Evolutionary conservation across 1,140 invertebrate species (phyloP), one percentile per base, ranked within the genome.

Genomic region (Lepidotrigona ventralis): DNA sequence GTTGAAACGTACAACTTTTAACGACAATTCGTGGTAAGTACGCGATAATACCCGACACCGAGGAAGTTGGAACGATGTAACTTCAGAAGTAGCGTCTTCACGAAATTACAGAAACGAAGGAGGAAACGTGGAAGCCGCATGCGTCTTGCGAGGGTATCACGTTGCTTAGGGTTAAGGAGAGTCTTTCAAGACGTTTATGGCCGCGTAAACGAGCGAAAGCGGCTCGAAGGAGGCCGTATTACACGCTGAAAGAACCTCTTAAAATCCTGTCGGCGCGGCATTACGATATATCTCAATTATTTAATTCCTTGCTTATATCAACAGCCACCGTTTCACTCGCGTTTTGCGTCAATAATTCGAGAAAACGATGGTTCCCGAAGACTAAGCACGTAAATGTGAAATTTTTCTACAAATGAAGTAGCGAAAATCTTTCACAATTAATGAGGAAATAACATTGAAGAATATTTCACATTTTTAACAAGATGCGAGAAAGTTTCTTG

Each of bases 231-330:
- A 68, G 70, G 3, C 53, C n/a, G 26, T n/a, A 26, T n/a, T 56
- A 82, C 58, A 39, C 17, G 29, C 9, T 14, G 70, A 46, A 72
- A 82, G 66, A 77, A 63, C 54, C 73, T 78, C 76, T 86, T 87
- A 84, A 89, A 89, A 89, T 87, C 72, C 17, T 82, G 69, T 77
- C 85, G 33, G 46, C 80, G 58, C 66, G 72, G 74, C 69, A 73
- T 15, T n/a, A 39, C 73, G 75, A 87, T 91, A 89, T 85, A 90
- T 91, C 88, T 91, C 83, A 87, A 90, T 90, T 90, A 88, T 91
- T 91, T 90, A 87, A 91, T 89, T 90, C 87, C 71, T 75, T 29
- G 17, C 29, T 11, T 19, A 21, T 78, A 66, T n/a, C 68, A n/a
- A 33, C 39, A 70, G 54, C n/a, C 12, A 46, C 39, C 39, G 8